Conservation (phyloP, 2,113 vertebrate genomes). For the Callaeas wilsoni region DNA sequence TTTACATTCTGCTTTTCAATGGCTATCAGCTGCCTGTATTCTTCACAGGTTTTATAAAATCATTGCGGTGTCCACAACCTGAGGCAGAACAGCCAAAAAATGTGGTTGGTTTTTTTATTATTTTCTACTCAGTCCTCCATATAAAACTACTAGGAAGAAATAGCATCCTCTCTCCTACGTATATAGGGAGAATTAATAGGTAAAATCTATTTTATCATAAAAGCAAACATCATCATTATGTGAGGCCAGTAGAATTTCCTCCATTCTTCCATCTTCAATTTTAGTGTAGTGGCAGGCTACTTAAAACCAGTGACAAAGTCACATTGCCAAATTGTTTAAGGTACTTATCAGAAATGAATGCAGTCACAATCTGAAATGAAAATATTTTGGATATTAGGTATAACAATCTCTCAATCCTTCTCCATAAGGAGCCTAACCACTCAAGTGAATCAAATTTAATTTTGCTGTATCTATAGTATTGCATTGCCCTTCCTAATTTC, state of each 20-base stretch:
- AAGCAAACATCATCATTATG: rapidly evolving
- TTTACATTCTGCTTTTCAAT: background rate
- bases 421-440: background rate
- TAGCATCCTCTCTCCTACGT: background rate
- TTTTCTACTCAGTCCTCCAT: background rate
- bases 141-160: background rate
- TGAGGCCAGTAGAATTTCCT: background rate
- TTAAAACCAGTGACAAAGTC: background rate
- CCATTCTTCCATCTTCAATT: background rate
- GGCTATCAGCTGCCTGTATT: background rate
- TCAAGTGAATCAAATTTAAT: background rate
- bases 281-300: background rate
- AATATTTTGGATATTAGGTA: background rate
- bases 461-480: background rate
- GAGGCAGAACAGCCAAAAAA: background rate
- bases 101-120: background rate
- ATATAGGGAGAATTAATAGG: background rate
- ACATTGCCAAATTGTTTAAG: background rate
- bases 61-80: background rate
- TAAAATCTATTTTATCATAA: background rate
- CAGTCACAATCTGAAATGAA: background rate
- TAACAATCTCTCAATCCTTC: background rate
- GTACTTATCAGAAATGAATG: background rate
- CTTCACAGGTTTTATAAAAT: background rate
- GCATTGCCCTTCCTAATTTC: background rate